A percentile compares a stretch with the other conserved stretches of the same genome.
phyloP scores from a whole-genome alignment of 2,888 invertebrate species.

The Hyposoter didymator region DNA sequence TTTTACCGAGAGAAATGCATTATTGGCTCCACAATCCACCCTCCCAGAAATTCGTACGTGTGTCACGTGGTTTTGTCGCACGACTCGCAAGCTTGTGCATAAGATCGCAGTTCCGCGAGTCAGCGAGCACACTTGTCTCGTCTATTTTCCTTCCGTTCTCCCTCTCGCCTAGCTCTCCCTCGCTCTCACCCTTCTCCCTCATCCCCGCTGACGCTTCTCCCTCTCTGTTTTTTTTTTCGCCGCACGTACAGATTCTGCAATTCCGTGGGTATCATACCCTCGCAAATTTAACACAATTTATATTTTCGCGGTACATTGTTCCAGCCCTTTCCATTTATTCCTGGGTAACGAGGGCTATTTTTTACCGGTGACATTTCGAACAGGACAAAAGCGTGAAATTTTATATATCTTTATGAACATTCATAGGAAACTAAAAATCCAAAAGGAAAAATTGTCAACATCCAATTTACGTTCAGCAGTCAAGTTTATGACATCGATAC shows the following conservation, averaged over 20 bases:
- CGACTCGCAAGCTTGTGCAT: constrained; percentile 20
- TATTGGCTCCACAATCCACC: constrained; percentile 80
- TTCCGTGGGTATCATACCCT: constrained; percentile 52
- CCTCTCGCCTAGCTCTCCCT: neutral
- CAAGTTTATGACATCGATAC: neutral
- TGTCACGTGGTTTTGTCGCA: constrained; percentile 53
- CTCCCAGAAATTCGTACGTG: constrained; percentile 55
- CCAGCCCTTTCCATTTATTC: constrained; percentile 20
- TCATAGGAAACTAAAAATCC: neutral
- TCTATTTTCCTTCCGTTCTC: neutral
- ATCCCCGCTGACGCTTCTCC: neutral
- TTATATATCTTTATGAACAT: constrained; percentile 5
- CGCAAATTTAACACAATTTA: constrained; percentile 64
- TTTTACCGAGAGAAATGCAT: constrained; percentile 76
- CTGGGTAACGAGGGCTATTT: constrained; percentile 36
- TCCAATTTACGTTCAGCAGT: neutral
- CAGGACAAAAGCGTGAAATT: constrained; percentile 18
- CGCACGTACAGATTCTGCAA: constrained; percentile 61
- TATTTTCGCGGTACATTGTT: constrained; percentile 51
- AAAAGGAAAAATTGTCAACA: neutral
- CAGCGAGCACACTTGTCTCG: constrained; percentile 51
- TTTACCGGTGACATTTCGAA: neutral
- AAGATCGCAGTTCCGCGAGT: constrained; percentile 51
- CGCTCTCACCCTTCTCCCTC: neutral
- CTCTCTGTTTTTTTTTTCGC: neutral